Percentiles rank a stretch among this genome's conserved stretches.
These are phyloP conservation scores for Mycalesis mineus DNA, from an alignment of 2,888 invertebrate genomes.

Conservation along the genomic window DNA sequence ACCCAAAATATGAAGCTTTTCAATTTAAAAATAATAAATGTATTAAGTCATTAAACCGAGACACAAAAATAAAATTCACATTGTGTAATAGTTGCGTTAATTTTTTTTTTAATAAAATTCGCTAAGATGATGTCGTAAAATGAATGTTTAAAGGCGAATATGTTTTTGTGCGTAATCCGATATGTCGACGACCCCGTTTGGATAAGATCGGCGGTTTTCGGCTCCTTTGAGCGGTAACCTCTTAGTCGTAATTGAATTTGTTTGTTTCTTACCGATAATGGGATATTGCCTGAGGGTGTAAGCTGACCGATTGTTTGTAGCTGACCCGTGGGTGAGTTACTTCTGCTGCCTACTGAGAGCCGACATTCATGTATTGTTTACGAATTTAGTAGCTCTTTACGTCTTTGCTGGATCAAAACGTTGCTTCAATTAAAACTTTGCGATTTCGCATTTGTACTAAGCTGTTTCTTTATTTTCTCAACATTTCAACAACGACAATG, in stretches of 20 bases:
- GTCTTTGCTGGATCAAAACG: too few relatives aligned
- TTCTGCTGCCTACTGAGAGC: constrained; percentile 23
- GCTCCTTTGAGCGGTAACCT: constrained; percentile 69
- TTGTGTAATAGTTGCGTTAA: constrained; percentile 16
- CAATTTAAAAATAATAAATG: background rate
- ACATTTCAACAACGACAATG: too few relatives aligned
- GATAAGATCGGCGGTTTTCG: constrained; percentile 54
- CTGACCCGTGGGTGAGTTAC: constrained; percentile 24
- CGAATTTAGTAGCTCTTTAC: background rate
- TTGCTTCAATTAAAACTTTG: too few relatives aligned
- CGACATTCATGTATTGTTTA: constrained; percentile 2
- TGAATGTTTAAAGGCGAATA: constrained; percentile 38
- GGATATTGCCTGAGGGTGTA: constrained; percentile 44
- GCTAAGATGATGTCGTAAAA: constrained; percentile 32
- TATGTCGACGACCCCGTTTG: constrained; percentile 54
- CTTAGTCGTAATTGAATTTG: constrained; percentile 77
- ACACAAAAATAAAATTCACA: constrained; percentile 4
- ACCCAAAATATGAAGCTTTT: background rate
- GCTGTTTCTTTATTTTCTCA: too few relatives aligned
- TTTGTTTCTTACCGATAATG: constrained; percentile 67
- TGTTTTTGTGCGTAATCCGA: constrained; percentile 48
- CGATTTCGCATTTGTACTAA: too few relatives aligned
- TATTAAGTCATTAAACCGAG: constrained; percentile 7
- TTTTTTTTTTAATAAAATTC: constrained; percentile 15
- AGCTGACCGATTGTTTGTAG: constrained; percentile 53